Evolutionary conservation across 2,888 invertebrate species (phyloP), one percentile per base, ranked within the genome.

Genomic region (Itoplectis maculator): DNA sequence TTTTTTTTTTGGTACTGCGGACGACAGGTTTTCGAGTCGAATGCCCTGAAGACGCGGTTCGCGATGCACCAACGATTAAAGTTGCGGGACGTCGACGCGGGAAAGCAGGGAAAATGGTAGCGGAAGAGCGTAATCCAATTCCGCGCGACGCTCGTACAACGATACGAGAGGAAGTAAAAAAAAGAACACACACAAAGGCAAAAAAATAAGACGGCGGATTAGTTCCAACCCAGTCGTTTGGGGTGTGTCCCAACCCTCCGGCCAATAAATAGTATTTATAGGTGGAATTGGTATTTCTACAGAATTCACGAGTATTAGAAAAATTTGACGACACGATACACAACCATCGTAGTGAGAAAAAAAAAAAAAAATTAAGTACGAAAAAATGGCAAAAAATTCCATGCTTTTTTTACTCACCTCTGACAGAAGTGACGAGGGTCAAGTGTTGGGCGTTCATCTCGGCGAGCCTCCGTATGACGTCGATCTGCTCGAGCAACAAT

Each of bases 401-500:
- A 29, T 2, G 51, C 13, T 65, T 66, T 40, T 0, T 49, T 74
- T 69, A 70, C 89, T 91, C 88, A 94, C 94, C 94, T 90, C 93
- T 92, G 77, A 92, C 92, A 70, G 96, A 96, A 82, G 95, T 95
- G 83, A 96, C 97, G 88, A 97, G 93, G 78, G 95, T 95, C 84
- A 97, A 95, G 91, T 97, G 96, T 88, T 95, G 95, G 54, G 95
- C 94, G 93, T 97, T 96, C 94, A 96, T 95, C 89, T 96, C 96
- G 77, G 95, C 94, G 85, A 96, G 93, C 85, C 96, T 94, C 88
- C 95, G 95, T 89, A 97, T 97, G 88, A 97, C 96, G 93, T 97
- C 97, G 93, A 97, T 97, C 93, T 97, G 97, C 93, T 97, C 97
- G 88, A 97, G 94, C 83, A 97, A 97, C 88, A 97, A 94, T 92